Conservation (phyloP, 2,797 vertebrate species). For the Lagodon rhomboides region DNA sequence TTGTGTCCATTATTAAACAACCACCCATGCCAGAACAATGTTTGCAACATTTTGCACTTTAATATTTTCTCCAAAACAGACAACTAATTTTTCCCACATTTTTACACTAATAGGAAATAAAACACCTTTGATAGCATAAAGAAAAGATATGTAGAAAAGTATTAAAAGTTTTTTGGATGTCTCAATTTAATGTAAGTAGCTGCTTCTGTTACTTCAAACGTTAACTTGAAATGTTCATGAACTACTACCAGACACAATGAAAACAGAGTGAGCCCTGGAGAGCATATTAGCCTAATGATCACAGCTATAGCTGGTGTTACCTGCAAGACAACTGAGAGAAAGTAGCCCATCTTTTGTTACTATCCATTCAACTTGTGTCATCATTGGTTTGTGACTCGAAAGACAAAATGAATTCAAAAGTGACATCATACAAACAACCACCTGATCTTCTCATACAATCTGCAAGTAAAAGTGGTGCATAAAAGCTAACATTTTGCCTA, state of each 20-base stretch:
- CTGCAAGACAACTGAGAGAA: slow-evolving; percentile 58
- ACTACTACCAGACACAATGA: slow-evolving; percentile 77
- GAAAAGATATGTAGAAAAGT: slow-evolving; percentile 89
- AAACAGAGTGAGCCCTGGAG: slow-evolving; percentile 73
- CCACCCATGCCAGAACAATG: slow-evolving; percentile 72
- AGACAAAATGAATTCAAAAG: slow-evolving; percentile 54
- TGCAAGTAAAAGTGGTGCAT: slow-evolving; percentile 58
- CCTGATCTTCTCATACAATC: slow-evolving; percentile 53
- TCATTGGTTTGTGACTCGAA: slow-evolving; percentile 55
- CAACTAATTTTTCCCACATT: slow-evolving; percentile 85
- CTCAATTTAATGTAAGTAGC: slow-evolving; percentile 82
- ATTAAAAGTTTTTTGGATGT: slow-evolving; percentile 86
- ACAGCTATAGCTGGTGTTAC: slow-evolving; percentile 66
- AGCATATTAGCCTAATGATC: slow-evolving; percentile 64
- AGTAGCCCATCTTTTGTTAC: slow-evolving; percentile 65
- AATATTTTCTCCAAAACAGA: slow-evolving; percentile 89
- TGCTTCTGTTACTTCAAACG: slow-evolving; percentile 80
- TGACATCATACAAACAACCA: slow-evolving; percentile 64
- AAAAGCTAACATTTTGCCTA: slow-evolving; percentile 41
- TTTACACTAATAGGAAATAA: slow-evolving; percentile 87
- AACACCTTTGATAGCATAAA: slow-evolving; percentile 85
- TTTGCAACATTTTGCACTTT: slow-evolving; percentile 88
- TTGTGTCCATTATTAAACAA: slow-evolving; percentile 66
- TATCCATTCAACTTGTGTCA: slow-evolving; percentile 57
- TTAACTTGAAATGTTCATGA: slow-evolving; percentile 79